Percentiles rank a stretch among this genome's conserved stretches.
Evolutionary conservation across 1,140 invertebrate species (phyloP).

Genomic region (Euwallacea similis): DNA sequence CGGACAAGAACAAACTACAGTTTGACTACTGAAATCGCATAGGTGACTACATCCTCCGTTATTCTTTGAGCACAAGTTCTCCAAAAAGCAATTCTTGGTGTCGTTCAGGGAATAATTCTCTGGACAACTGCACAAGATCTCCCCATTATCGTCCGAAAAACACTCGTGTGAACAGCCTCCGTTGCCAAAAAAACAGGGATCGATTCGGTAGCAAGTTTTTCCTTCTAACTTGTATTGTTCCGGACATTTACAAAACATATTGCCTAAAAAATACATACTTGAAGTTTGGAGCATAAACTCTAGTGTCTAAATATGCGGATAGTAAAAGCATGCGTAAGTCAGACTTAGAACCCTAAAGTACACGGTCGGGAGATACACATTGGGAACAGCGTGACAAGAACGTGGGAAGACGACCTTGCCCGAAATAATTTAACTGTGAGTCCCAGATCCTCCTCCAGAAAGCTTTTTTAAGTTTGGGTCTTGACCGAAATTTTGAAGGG

Average conservation of each 20-base stretch:
- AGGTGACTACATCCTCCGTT: slow-evolving; percentile 62
- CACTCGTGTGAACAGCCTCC: slow-evolving; percentile 68
- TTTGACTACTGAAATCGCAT: slow-evolving; percentile 39
- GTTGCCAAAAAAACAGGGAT: slow-evolving; percentile 66
- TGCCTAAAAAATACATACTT: slow-evolving; percentile 21
- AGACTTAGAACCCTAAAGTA: background rate
- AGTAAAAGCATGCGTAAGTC: too few relatives aligned
- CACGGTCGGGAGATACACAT: too few relatives aligned
- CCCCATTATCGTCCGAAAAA: slow-evolving; percentile 56
- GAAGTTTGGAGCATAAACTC: too few relatives aligned
- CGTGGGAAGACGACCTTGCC: too few relatives aligned
- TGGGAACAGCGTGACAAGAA: too few relatives aligned
- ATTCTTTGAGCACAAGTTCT: slow-evolving; percentile 56
- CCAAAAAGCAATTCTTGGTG: slow-evolving; percentile 56
- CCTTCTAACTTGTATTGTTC: slow-evolving; percentile 66
- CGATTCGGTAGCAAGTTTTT: slow-evolving; percentile 51
- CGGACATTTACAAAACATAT: slow-evolving; percentile 70
- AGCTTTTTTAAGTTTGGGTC: too few relatives aligned
- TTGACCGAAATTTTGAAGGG: too few relatives aligned
- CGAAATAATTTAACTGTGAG: too few relatives aligned
- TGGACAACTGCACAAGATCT: slow-evolving; percentile 64
- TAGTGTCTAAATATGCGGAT: too few relatives aligned
- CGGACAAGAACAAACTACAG: slow-evolving; percentile 41
- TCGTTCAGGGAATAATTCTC: slow-evolving; percentile 56
- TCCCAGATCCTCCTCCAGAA: too few relatives aligned